Conservation (phyloP, 2,888 invertebrate genomes). For the Anthophora plumipes region DNA sequence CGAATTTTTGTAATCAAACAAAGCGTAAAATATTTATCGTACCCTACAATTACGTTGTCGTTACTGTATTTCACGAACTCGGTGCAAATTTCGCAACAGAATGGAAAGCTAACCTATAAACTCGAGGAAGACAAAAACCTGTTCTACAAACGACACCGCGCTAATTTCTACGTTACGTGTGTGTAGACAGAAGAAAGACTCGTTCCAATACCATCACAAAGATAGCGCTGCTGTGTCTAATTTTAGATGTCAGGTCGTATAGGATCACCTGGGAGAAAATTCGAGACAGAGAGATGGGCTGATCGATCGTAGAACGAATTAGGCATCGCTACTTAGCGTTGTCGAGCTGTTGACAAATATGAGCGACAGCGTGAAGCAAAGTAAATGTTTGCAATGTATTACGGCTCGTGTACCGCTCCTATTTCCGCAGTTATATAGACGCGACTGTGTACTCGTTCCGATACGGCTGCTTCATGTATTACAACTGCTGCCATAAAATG, state of each 20-base stretch:
- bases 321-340: conserved; percentile 53
- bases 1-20: no score
- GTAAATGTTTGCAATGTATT: conserved; percentile 73
- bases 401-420: conserved; percentile 62
- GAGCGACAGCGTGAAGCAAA: conserved; percentile 60
- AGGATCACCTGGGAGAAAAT: not conserved
- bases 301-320: conserved; percentile 41
- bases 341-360: conserved; percentile 74
- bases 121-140: no score
- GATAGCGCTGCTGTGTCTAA: no score
- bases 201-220: no score
- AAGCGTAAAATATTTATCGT: no score
- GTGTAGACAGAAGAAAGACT: no score
- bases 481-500: conserved; percentile 43
- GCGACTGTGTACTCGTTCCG: conserved; percentile 42
- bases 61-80: no score
- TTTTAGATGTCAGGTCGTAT: not conserved
- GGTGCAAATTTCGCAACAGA: no score
- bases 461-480: conserved; percentile 29
- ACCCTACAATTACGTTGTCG: no score
- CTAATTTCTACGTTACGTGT: no score
- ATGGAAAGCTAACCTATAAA: no score
- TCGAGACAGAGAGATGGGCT: not conserved
- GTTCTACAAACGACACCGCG: no score
- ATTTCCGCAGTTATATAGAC: conserved; percentile 60